These are phyloP conservation scores for Coenobita brevimanus DNA, from an alignment of 1,140 invertebrate genomes.

Conservation along the genomic window DNA sequence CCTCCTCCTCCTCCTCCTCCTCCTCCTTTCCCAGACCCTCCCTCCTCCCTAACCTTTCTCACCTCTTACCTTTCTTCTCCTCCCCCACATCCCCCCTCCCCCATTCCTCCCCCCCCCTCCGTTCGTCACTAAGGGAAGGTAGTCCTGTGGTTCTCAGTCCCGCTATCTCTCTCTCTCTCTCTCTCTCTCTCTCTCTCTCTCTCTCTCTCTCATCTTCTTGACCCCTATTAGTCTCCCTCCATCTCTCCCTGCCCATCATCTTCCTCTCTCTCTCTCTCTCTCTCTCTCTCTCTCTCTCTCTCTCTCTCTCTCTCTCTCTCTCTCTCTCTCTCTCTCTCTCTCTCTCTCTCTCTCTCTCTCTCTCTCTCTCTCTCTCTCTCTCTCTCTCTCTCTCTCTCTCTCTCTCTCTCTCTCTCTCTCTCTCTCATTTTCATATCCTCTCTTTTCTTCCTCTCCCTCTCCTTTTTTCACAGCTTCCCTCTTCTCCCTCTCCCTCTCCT, in stretches of 20 bases:
- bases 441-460: background rate
- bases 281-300: background rate
- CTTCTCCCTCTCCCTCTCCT: too few relatives aligned
- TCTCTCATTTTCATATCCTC: background rate
- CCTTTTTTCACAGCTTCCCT: background rate
- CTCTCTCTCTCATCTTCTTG: background rate
- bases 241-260: too few relatives aligned
- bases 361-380: background rate
- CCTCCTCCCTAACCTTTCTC: background rate
- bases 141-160: too few relatives aligned
- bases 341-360: too few relatives aligned
- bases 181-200: background rate
- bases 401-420: background rate
- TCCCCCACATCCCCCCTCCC: too few relatives aligned
- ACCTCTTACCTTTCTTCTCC: background rate
- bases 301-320: background rate
- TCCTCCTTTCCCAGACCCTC: background rate
- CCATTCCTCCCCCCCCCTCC: too few relatives aligned
- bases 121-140: too few relatives aligned
- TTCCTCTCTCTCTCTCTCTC: background rate
- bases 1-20: too few relatives aligned
- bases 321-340: background rate
- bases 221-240: too few relatives aligned
- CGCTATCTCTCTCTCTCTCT: background rate
- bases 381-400: background rate